phyloP scores from a whole-genome alignment of 2,888 invertebrate species.

The Merodon equestris region DNA sequence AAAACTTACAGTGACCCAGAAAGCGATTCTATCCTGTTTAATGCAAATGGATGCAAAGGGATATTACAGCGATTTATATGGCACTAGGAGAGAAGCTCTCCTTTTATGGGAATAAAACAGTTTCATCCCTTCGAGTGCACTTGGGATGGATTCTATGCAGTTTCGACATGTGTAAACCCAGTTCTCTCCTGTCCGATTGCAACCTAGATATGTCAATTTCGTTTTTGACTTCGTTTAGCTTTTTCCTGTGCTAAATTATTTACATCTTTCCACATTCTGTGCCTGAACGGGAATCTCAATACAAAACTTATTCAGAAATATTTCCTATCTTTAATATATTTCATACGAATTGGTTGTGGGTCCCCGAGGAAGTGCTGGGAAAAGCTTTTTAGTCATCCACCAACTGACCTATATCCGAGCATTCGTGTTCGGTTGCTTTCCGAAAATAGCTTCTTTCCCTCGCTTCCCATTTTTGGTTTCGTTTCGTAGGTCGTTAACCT shows the following conservation, averaged over 20 bases:
- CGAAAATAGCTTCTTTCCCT: slow-evolving; percentile 32
- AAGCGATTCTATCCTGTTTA: too few species aligned
- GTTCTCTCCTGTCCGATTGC: slow-evolving; percentile 22
- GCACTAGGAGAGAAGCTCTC: too few species aligned
- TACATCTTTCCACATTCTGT: slow-evolving; percentile 42
- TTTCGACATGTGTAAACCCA: background rate
- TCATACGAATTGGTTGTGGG: too few species aligned
- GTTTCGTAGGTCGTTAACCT: slow-evolving; percentile 54
- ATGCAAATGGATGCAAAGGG: too few species aligned
- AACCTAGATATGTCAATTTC: slow-evolving; percentile 59
- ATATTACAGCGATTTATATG: too few species aligned
- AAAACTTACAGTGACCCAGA: too few species aligned
- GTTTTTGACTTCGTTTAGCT: slow-evolving; percentile 36
- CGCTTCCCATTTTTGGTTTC: background rate
- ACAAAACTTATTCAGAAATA: background rate
- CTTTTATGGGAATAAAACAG: too few species aligned
- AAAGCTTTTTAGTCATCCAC: slow-evolving; percentile 14
- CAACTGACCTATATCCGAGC: slow-evolving; percentile 50
- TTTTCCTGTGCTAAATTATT: slow-evolving; percentile 46
- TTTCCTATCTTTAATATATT: too few species aligned
- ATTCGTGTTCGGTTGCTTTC: slow-evolving; percentile 35
- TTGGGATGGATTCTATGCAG: too few species aligned
- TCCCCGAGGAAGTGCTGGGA: background rate
- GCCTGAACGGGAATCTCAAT: too few species aligned
- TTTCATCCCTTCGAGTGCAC: too few species aligned